Conservation (phyloP, 2,113 vertebrate species). For the Cettia cetti region DNA sequence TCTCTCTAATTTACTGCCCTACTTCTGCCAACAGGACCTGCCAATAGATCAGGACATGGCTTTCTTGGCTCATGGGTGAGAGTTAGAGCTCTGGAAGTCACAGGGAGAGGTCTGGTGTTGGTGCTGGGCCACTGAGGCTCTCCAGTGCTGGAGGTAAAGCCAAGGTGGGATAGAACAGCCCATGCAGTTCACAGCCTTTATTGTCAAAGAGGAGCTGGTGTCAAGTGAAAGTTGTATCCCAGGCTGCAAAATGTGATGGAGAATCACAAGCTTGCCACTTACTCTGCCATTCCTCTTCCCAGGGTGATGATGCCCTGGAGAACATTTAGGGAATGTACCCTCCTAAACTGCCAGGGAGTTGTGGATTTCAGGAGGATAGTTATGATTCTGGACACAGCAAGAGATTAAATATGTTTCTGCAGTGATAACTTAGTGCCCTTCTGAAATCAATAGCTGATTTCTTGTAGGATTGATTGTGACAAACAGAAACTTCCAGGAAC, state of each 20-base stretch:
- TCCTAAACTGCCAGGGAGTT: neutral
- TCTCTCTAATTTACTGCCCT: neutral
- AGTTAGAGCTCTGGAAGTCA: neutral
- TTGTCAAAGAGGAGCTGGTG: neutral
- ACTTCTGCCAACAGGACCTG: neutral
- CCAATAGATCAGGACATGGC: neutral
- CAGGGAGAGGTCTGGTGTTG: neutral
- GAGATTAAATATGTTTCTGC: neutral
- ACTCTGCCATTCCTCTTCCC: neutral
- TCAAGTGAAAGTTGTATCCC: neutral
- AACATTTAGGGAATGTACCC: neutral
- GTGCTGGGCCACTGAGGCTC: neutral
- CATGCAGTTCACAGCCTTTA: neutral
- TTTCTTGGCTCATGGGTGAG: neutral
- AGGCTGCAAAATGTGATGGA: neutral
- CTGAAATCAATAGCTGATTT: neutral
- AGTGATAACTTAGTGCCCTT: neutral
- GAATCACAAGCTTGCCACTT: neutral
- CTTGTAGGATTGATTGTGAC: neutral
- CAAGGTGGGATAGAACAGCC: neutral
- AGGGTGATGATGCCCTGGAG: neutral
- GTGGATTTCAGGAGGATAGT: neutral
- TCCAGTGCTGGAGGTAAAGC: neutral
- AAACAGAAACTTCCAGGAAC: neutral
- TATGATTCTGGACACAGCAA: neutral